Base-by-base conservation (phyloP, 2,113 vertebrate species). In the Galemys pyrenaicus region DNA sequence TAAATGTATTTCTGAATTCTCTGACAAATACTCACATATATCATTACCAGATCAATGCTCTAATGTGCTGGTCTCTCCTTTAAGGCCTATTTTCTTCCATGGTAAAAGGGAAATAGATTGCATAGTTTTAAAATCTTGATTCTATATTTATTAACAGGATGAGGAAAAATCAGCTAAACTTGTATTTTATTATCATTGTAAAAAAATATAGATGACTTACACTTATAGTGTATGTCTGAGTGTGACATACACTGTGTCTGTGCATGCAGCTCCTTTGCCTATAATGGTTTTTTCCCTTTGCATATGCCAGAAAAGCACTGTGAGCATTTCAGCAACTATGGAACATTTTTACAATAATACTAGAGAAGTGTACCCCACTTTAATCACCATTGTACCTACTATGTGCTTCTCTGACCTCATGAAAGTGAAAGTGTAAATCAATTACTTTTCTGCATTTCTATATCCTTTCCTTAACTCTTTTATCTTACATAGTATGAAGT, bases 1-100 rank as follows among this genome's bases (percentile, higher is more conserved):
- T 89, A 77, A 65, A 89, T 86, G 60, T 90, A 73, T 75, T 74
- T 89, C 81, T 80, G 49, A 88, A 92, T 49, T 77, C 35, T 67
- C 17, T 74, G 58, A 94, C 30, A 32, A 93, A 87, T 32, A 92
- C 35, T 84, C 19, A 58, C 7, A 75, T 73, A 17, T 75, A 68
- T 90, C 44, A 74, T 79, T 92, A 92, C 87, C 15, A 67, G 87
- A 81, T 90, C 44, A 58, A 68, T n/a, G 41, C n/a, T 26, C 28
- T 49, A 79, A 81, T n/a, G 8, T 84, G 49, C 19, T 62, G 41
- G 81, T 85, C 2, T 94, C 62, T 41, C 49, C 44, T 64, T 68
- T 87, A 46, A 68, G 41, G 26, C 5, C 35, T 9, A 10, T n/a
- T 90, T 3, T 65, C 16, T 64, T 84, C 54, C 7, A 12, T 13